Evolutionary conservation across 2,113 vertebrate genomes (phyloP), one percentile per base, ranked within the genome.

Genomic region (Tupaia chinensis): DNA sequence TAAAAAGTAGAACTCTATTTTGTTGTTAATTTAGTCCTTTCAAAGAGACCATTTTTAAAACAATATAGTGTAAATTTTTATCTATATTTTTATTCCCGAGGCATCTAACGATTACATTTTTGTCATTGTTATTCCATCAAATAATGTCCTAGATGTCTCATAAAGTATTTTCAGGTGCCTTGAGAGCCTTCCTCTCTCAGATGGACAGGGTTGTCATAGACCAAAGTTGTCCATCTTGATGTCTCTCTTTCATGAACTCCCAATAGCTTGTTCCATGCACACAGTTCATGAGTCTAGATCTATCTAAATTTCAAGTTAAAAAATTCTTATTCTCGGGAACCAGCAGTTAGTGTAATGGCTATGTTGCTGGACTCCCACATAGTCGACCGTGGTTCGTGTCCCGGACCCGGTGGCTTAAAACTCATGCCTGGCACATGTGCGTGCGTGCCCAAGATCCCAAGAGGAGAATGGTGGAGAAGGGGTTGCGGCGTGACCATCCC

Each of bases 1-100:
- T 54, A 89, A 44, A 91, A 84, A 87, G 14, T n/a, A 78, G 74
- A 82, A 60, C 95, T 86, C 20, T 61, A 77, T 92, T 78, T 90
- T 94, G 44, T 58, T 61, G 56, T 89, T 14, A 90, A 25, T 90
- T 85, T 83, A 72, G 60, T 81, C 4, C 44, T 89, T 54, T 80
- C 20, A 63, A 85, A 70, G 56, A 56, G 25, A 80, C 53, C 34
- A 34, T 77, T 60, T 89, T 53, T 23, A 82, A 92, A 95, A 66
- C 12, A 89, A 77, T 61, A 9, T 14, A 90, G 23, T 87, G 19
- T 32, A 82, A 86, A 94, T 66, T 66, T 86, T 22, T 7, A 70
- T 68, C 44, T 27, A n/a, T 4, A 4, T 9, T 89, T 79, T 20
- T 27, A 87, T 83, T 79, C 27, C 22, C 22, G 58, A 96, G 15